Conservation (phyloP, 2,888 invertebrate species). For the Drosophila cognata region DNA sequence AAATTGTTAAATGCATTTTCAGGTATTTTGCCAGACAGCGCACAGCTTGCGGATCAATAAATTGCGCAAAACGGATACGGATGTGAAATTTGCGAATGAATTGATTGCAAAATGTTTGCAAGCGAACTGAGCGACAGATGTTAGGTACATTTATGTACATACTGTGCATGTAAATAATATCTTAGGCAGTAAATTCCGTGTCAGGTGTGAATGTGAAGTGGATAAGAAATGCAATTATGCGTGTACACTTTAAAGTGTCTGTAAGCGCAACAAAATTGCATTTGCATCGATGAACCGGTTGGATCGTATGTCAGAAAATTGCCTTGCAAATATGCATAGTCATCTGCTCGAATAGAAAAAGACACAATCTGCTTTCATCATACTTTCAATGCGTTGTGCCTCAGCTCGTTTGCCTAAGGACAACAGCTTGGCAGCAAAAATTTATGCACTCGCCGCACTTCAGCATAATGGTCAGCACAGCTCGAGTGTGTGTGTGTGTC, state of each 20-base stretch:
- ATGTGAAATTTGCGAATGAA: constrained; percentile 76
- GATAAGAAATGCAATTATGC: constrained; percentile 58
- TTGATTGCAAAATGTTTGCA: constrained; percentile 68
- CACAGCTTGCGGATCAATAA: constrained; percentile 47
- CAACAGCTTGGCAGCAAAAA: constrained; percentile 50
- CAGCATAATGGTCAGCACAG: constrained; percentile 51
- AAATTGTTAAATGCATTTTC: constrained; percentile 59
- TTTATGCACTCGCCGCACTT: constrained; percentile 57
- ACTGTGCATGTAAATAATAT: constrained; percentile 16
- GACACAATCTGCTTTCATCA: constrained; percentile 52
- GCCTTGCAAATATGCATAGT: constrained; percentile 78
- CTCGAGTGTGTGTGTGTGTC: constrained; percentile 4
- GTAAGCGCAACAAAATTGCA: constrained; percentile 70
- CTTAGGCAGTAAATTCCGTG: constrained; percentile 4
- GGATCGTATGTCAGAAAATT: constrained; percentile 51
- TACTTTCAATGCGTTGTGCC: constrained; percentile 47
- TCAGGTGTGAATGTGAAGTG: constrained; percentile 38
- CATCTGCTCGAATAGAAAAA: constrained; percentile 66
- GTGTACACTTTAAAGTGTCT: constrained; percentile 49
- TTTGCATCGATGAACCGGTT: constrained; percentile 66
- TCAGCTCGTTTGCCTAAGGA: constrained; percentile 44
- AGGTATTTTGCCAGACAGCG: constrained; percentile 25
- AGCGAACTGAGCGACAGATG: constrained; percentile 43
- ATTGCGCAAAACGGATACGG: constrained; percentile 68
- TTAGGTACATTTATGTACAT: constrained; percentile 5